Evolutionary conservation across 2,797 vertebrate genomes (phyloP).

Genomic region (Chaunax sp.): DNA sequence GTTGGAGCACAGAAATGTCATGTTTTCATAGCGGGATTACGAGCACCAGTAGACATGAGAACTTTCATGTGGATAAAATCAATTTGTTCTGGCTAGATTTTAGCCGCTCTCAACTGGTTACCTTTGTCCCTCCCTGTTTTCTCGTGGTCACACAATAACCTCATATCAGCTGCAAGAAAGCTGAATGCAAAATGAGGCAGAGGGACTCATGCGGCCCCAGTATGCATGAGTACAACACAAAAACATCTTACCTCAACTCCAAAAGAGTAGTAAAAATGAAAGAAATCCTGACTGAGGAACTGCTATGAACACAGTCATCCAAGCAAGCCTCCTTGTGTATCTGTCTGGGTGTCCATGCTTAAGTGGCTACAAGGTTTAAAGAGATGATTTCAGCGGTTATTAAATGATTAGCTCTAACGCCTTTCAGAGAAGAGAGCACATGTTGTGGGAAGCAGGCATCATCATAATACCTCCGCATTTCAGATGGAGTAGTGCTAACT

Average conservation of each 20-base stretch:
- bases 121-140: constrained; percentile 49
- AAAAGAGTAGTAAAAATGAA: constrained; percentile 3
- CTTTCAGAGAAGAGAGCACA: constrained; percentile 59
- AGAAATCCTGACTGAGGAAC: constrained; percentile 1
- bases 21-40: constrained; percentile 78
- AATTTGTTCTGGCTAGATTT: constrained; percentile 74
- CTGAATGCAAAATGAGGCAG: constrained; percentile 1
- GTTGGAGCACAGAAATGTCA: constrained; percentile 69
- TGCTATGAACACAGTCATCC: neutral
- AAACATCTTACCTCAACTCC: constrained; percentile 15
- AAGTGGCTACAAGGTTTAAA: constrained; percentile 37
- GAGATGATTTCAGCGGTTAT: constrained; percentile 46
- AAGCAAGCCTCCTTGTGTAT: constrained; percentile 27
- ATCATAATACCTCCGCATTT: constrained; percentile 50
- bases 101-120: constrained; percentile 48
- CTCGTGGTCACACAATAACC: constrained; percentile 58
- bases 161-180: constrained; percentile 10
- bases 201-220: constrained; percentile 1
- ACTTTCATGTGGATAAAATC: constrained; percentile 77
- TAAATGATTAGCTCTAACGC: constrained; percentile 53
- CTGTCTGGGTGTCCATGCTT: constrained; percentile 15
- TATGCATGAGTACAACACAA: constrained; percentile 3
- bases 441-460: constrained; percentile 62
- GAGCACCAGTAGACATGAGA: constrained; percentile 75
- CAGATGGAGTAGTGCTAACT: constrained; percentile 68